These are phyloP conservation scores for Megalops cyprinoides DNA, from an alignment of 2,797 vertebrate species.

Conservation along the genomic window DNA sequence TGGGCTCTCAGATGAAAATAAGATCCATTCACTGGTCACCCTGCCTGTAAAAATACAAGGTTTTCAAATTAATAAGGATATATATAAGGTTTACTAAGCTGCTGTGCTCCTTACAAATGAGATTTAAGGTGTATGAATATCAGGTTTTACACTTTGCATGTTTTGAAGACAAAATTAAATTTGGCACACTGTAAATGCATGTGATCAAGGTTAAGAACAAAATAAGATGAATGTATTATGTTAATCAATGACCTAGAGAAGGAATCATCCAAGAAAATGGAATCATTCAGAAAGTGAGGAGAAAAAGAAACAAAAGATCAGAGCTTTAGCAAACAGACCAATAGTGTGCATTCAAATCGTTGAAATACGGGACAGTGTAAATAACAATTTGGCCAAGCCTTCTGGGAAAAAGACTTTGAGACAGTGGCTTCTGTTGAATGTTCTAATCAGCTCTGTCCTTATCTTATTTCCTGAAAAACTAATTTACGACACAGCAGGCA, in stretches of 20 bases:
- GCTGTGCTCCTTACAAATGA: neutral
- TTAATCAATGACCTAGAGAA: neutral
- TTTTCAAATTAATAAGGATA: too few relatives aligned
- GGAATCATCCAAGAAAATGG: too few relatives aligned
- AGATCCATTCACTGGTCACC: too few relatives aligned
- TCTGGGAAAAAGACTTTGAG: neutral
- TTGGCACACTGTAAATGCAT: neutral
- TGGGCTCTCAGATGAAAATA: too few relatives aligned
- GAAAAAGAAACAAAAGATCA: too few relatives aligned
- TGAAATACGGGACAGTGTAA: conserved; percentile 1
- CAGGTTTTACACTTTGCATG: neutral
- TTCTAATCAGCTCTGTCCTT: neutral
- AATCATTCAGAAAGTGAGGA: too few relatives aligned
- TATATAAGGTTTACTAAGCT: neutral
- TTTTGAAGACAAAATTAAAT: neutral
- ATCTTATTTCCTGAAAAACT: conserved; percentile 2
- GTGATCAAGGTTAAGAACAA: neutral
- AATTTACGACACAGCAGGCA: conserved; percentile 22
- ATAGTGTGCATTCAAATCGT: neutral
- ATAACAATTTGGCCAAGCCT: neutral
- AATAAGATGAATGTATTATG: neutral
- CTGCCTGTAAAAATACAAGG: too few relatives aligned
- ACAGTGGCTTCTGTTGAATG: neutral
- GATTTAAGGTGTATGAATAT: neutral
- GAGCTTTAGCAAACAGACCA: neutral